Conservation (phyloP, 2,797 vertebrate species). For the Myripristis jacobus region DNA sequence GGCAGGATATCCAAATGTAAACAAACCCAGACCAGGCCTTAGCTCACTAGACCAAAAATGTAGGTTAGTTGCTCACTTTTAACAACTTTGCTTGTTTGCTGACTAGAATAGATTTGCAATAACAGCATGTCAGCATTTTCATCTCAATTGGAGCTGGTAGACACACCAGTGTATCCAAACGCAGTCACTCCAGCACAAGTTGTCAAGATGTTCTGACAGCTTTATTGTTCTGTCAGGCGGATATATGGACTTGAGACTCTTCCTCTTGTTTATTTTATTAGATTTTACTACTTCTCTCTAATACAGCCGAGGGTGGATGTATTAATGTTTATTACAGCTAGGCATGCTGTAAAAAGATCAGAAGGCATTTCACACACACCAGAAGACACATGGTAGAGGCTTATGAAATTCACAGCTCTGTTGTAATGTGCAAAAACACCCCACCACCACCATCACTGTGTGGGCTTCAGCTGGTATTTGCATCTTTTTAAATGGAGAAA, state of each 20-base stretch:
- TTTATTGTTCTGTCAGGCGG: conserved; percentile 22
- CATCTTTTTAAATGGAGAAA: conserved; percentile 72
- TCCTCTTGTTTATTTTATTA: conserved; percentile 13
- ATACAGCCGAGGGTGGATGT: conserved; percentile 5
- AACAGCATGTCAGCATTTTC: conserved; percentile 42
- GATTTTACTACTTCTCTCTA: conserved; percentile 8
- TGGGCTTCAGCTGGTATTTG: conserved; percentile 72
- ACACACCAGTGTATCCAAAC: not conserved
- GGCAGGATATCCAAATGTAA: conserved; percentile 82
- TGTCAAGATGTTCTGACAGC: conserved; percentile 40
- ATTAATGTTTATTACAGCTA: conserved; percentile 9
- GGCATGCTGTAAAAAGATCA: conserved; percentile 31
- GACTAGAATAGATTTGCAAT: conserved; percentile 12
- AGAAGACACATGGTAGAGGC: conserved; percentile 35
- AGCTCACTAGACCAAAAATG: conserved; percentile 46
- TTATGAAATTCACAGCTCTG: conserved; percentile 48
- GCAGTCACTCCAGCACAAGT: not conserved
- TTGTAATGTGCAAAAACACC: conserved; percentile 27
- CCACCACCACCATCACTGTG: no score
- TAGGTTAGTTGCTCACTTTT: conserved; percentile 41
- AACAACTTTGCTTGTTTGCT: conserved; percentile 29
- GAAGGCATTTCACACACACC: conserved; percentile 12
- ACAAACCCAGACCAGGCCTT: conserved; percentile 67
- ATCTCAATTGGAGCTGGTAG: conserved; percentile 17
- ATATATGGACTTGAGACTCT: conserved; percentile 10